phyloP scores from a whole-genome alignment of 2,797 vertebrate species.

The Phyllotis vaccarum region DNA sequence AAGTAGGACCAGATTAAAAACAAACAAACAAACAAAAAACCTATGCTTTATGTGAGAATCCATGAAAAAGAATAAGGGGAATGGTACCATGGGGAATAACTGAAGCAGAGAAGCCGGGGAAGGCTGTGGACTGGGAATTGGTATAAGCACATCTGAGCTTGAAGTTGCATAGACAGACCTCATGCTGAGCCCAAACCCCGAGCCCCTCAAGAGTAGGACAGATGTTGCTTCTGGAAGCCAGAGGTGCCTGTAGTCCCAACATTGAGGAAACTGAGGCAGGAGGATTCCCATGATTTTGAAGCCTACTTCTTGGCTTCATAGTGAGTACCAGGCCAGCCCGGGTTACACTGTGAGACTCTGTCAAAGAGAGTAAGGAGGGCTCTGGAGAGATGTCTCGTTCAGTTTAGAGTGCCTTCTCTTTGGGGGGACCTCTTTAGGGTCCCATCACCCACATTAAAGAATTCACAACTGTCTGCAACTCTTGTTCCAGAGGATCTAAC shows the following conservation, averaged over 20 bases:
- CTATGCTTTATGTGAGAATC: background rate
- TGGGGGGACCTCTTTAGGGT: background rate
- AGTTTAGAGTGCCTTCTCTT: background rate
- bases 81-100: background rate
- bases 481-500: background rate
- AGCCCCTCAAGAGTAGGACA: background rate
- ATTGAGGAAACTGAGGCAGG: background rate
- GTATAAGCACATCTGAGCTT: background rate
- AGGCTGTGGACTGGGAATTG: background rate
- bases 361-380: background rate
- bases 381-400: background rate
- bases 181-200: background rate
- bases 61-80: background rate
- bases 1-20: background rate
- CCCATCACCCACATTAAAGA: background rate
- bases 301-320: background rate
- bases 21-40: no score
- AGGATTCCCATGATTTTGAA: background rate
- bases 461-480: background rate
- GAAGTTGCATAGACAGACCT: no score
- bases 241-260: background rate
- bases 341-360: background rate
- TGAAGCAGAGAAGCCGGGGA: fast-evolving
- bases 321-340: background rate
- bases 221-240: background rate